Percentiles rank a stretch among this genome's conserved stretches.
These are phyloP conservation scores for Serinus canaria DNA, from an alignment of 2,113 vertebrate species.

Conservation along the genomic window DNA sequence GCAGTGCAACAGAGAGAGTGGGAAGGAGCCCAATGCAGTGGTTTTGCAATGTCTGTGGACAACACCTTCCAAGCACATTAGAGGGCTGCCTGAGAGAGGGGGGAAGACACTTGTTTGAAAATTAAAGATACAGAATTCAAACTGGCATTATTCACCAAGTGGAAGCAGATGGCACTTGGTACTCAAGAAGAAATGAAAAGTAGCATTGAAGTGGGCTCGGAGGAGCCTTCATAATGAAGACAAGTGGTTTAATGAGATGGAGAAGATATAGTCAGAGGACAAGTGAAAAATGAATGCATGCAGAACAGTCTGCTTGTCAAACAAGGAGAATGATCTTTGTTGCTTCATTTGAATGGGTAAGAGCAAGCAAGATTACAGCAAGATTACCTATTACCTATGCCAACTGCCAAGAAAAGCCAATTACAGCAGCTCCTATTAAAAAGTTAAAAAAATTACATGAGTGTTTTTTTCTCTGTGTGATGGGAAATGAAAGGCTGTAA, in stretches of 20 bases:
- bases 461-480: neutral
- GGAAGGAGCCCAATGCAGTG: neutral
- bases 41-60: neutral
- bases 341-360: constrained; percentile 23
- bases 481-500: neutral
- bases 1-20: neutral
- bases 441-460: neutral
- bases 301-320: neutral
- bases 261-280: constrained; percentile 27
- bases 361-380: neutral
- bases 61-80: neutral
- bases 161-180: constrained; percentile 44
- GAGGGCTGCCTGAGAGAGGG: neutral
- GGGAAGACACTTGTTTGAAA: neutral
- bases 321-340: neutral
- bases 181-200: constrained; percentile 38
- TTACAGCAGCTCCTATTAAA: neutral
- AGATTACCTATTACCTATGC: constrained; percentile 1
- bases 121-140: neutral
- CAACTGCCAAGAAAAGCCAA: neutral
- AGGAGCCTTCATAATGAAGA: constrained; percentile 35
- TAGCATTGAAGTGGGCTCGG: neutral
- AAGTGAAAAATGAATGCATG: neutral
- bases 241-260: constrained; percentile 29
- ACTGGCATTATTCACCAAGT: constrained; percentile 18